Evolutionary conservation across 2,113 vertebrate genomes (phyloP).

Genomic region (Coracopsis vasa): DNA sequence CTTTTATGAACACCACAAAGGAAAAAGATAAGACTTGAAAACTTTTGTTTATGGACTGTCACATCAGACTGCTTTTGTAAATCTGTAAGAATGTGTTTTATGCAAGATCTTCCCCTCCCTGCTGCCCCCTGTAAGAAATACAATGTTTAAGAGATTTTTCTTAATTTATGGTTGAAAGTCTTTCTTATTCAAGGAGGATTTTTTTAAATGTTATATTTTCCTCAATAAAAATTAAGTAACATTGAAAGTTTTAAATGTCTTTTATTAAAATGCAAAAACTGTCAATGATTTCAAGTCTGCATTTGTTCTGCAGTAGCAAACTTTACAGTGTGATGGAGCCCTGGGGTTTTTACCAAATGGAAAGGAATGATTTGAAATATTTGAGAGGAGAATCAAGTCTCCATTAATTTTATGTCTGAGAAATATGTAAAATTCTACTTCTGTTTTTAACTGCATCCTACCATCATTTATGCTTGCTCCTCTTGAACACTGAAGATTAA

Average conservation of each 20-base stretch:
- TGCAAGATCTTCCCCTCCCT: background rate
- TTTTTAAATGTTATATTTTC: constrained; percentile 55
- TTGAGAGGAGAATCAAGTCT: background rate
- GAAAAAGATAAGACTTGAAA: background rate
- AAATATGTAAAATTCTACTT: background rate
- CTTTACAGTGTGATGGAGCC: background rate
- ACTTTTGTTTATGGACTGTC: background rate
- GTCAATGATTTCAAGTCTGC: background rate
- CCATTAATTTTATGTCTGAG: background rate
- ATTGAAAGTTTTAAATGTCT: background rate
- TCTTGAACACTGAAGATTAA: background rate
- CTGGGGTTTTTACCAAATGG: background rate
- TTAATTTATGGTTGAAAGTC: constrained; percentile 9
- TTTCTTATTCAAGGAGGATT: constrained; percentile 44
- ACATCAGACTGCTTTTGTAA: background rate
- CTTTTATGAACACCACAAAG: background rate
- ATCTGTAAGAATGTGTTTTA: background rate
- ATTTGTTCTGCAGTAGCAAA: background rate
- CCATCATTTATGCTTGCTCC: background rate
- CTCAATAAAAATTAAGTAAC: background rate
- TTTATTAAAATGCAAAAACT: constrained; percentile 27
- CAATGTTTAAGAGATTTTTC: background rate
- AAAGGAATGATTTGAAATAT: background rate
- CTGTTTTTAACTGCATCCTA: background rate
- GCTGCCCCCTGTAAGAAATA: background rate